Base-by-base conservation (phyloP, 2,888 invertebrate genomes). In the Congeria kusceri region DNA sequence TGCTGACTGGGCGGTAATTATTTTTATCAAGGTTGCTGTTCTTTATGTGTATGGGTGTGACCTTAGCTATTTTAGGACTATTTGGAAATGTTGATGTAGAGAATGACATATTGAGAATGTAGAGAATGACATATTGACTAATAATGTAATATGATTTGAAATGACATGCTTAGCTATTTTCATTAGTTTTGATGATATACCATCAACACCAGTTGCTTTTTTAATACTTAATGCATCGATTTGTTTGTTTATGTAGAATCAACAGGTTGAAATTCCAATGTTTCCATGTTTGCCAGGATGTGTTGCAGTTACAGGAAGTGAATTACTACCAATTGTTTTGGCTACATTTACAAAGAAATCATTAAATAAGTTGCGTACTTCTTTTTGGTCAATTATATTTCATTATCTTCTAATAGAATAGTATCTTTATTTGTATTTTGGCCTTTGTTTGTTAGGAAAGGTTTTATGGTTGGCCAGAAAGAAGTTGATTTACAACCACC, bases 1-100 rank as follows among this genome's bases (percentile, higher is more conserved):
- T 64, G 62, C 79, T 84, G 18, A 78, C 71, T 27, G 76, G 76
- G 29, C 70, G 57, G 58, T 83, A 77, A n/a, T 79, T 73, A 66
- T 62, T 72, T 32, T 66, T 77, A 4, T 46, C 15, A 13, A 77
- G 27, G 20, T 47, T 3, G 61, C 71, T 75, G 59, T 75, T 68
- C 46, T 79, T 82, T 53, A 68, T 82, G 53, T 56, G 68, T 11
- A 81, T 9, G 23, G 70, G 75, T 15, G 57, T 69, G 4, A 84
- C 71, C 29, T 81, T 64, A 27, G 76, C 76, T 25, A 57, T 46
- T 59, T 84, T 74, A 13, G 66, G 44, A 27, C 66, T 66, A 58
- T 75, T 25, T n/a, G 77, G 76, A 58, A 80, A 77, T 9, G 28
- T 32, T n/a, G n/a, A n/a, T n/a, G n/a, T n/a, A n/a, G n/a, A n/a